These are phyloP conservation scores for Threskiornis aethiopicus DNA, from an alignment of 2,797 vertebrate genomes.

Conservation along the genomic window DNA sequence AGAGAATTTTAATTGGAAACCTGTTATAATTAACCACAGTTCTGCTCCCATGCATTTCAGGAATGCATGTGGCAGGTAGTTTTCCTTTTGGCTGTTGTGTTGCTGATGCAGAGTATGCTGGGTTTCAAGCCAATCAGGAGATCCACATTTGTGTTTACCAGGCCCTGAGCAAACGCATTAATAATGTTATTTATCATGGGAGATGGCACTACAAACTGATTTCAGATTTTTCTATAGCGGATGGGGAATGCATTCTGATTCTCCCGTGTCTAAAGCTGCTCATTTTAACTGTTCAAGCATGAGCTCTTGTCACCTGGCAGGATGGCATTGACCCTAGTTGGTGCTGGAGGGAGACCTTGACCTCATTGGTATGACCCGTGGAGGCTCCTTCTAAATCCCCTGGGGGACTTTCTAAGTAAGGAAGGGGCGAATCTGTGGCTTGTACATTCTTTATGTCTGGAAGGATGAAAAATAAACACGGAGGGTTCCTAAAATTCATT, in stretches of 20 bases:
- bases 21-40: background rate
- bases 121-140: background rate
- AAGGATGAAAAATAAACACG: background rate
- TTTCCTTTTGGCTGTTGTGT: background rate
- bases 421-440: conserved; percentile 1
- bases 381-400: conserved; percentile 58
- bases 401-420: conserved; percentile 41
- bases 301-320: conserved; percentile 47
- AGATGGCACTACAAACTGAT: background rate
- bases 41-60: background rate
- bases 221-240: background rate
- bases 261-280: conserved; percentile 22
- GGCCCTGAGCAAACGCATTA: background rate
- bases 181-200: background rate
- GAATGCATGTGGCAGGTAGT: background rate
- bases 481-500: conserved; percentile 11
- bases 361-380: conserved; percentile 4
- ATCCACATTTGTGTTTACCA: background rate
- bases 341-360: conserved; percentile 39
- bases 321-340: conserved; percentile 3
- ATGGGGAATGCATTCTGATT: background rate
- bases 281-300: background rate
- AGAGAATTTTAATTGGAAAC: conserved; percentile 14
- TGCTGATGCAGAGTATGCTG: background rate
- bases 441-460: conserved; percentile 42